Base-by-base conservation (phyloP, 1,140 invertebrate genomes). In the Ceratoteleas bidentatus region DNA sequence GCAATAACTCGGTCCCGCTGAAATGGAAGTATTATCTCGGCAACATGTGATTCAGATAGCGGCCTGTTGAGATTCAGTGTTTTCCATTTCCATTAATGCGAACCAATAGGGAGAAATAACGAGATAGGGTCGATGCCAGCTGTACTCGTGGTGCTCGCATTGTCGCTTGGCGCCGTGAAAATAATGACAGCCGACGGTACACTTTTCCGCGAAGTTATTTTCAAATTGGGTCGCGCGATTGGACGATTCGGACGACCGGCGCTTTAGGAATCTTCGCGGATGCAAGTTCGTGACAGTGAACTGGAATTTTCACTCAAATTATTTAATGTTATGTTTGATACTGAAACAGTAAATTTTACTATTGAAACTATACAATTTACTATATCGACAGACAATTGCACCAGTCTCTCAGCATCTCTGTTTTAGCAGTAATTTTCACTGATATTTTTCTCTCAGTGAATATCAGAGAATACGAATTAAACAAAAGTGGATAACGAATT, bases 51-150 rank as follows among this genome's bases (percentile, higher is more conserved):
- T 60, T 79, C 76, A 68, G 53, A 79, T 75, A 70, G 66, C 45
- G 38, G 34, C 62, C 66, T 64, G 73, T 69, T 66, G 65, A 70
- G 60, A 84, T 81, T 84, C 83, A 72, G 75, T 81, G 75, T 84
- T 81, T 84, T 84, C 79, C 75, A 81, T 76, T 76, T 79, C 83
- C 79, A 84, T 84, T 84, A 81, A 84, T 84, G 70, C 58, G 65
- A 78, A 73, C 74, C 74, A 81, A 84, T 79, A 77, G 66, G 70
- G 80, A 82, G 76, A 84, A 84, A 82, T 84, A 84, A 82, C 68
- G 76, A 84, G 83, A 80, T 84, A 82, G 75, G 75, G 80, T 79
- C 61, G 66, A 65, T 80, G 79, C 79, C 79, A 80, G 76, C 47
- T 82, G 75, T 43, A 70, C 49, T 81, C 53, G 66, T 61, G 40